Percentiles rank a stretch among this genome's conserved stretches.
Conservation (phyloP, 30 jellyfish, hydroid and myxozoan genomes). For the Clytia hemisphaerica region DNA sequence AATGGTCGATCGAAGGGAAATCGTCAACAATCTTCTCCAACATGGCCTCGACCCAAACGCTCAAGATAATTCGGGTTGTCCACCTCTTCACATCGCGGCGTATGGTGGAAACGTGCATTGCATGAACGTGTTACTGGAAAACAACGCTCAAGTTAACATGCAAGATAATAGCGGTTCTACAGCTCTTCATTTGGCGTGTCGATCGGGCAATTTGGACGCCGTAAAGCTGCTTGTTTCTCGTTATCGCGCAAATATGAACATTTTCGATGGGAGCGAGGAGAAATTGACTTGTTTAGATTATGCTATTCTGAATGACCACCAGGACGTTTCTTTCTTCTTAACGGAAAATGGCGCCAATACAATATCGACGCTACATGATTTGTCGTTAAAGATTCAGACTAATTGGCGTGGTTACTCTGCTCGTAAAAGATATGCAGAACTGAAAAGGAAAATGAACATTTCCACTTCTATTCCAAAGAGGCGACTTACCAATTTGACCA, state of each 20-base stretch:
- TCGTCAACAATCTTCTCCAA: slow-evolving; percentile 53
- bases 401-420: slow-evolving; percentile 69
- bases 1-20: slow-evolving; percentile 84
- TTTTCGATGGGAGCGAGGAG: slow-evolving; percentile 70
- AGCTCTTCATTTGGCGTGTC: slow-evolving; percentile 98
- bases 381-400: slow-evolving; percentile 70
- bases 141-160: slow-evolving; percentile 80
- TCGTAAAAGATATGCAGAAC: slow-evolving; percentile 39
- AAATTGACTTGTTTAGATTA: slow-evolving; percentile 84
- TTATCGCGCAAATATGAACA: slow-evolving; percentile 65
- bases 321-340: slow-evolving; percentile 64
- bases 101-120: slow-evolving; percentile 95
- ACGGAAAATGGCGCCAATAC: slow-evolving; percentile 86
- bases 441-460: no score
- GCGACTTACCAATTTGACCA: background rate
- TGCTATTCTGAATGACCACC: slow-evolving; percentile 79
- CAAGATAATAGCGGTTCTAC: slow-evolving; percentile 80
- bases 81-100: slow-evolving; percentile 91
- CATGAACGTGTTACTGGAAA: slow-evolving; percentile 76
- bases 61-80: slow-evolving; percentile 92
- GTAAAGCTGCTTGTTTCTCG: slow-evolving; percentile 68
- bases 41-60: slow-evolving; percentile 53
- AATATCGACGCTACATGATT: slow-evolving; percentile 78
- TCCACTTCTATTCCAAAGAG: background rate
- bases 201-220: slow-evolving; percentile 92